phyloP scores from a whole-genome alignment of 2,888 invertebrate species.

The Hydriomena furcata region DNA sequence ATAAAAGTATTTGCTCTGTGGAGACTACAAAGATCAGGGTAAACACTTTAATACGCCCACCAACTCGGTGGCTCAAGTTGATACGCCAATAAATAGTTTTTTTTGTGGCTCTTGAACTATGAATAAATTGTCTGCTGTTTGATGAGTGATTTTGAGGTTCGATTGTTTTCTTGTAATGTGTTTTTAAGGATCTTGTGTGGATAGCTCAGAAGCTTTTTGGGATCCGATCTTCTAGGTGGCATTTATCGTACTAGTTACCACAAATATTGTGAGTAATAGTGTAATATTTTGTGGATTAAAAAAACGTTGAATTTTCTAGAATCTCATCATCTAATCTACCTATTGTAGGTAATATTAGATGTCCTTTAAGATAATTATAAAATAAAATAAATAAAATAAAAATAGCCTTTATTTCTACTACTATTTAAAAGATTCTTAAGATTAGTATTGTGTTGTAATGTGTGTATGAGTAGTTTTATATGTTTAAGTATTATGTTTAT shows the following conservation, averaged over 20 bases:
- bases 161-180: slow-evolving; percentile 22
- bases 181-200: slow-evolving; percentile 8
- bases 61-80: slow-evolving; percentile 48
- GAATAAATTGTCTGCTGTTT: slow-evolving; percentile 30
- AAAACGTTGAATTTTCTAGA: too few species aligned
- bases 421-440: too few species aligned
- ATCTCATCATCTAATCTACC: too few species aligned
- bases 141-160: slow-evolving; percentile 27
- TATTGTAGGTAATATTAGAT: too few species aligned
- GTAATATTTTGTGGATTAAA: background rate
- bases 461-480: too few species aligned
- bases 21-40: slow-evolving; percentile 75
- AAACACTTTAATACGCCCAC: slow-evolving; percentile 75
- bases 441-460: too few species aligned
- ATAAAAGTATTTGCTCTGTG: slow-evolving; percentile 78
- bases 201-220: slow-evolving; percentile 7
- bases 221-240: background rate
- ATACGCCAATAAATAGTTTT: slow-evolving; percentile 49
- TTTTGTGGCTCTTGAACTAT: slow-evolving; percentile 31
- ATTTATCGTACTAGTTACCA: background rate
- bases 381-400: too few species aligned
- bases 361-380: too few species aligned
- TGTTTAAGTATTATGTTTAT: too few species aligned
- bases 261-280: background rate
- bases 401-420: too few species aligned